These are phyloP conservation scores for Volucella inanis DNA, from an alignment of 2,888 invertebrate species.

Conservation along the genomic window DNA sequence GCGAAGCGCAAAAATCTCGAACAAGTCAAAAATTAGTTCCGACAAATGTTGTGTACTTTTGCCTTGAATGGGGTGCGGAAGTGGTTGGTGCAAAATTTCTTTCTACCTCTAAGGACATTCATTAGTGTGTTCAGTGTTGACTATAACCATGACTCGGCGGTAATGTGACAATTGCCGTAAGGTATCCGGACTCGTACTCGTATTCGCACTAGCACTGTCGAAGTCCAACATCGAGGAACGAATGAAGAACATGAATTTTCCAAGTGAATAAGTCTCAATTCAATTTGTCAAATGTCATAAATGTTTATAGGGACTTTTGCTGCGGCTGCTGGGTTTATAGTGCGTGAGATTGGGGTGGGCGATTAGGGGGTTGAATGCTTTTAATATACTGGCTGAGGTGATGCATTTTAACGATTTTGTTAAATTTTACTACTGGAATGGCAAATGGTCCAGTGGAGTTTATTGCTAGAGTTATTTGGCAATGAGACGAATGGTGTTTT, in stretches of 20 bases:
- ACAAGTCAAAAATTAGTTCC: slow-evolving; percentile 66
- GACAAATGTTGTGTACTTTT: slow-evolving; percentile 49
- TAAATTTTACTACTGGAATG: slow-evolving; percentile 29
- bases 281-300: slow-evolving; percentile 81
- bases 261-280: slow-evolving; percentile 80
- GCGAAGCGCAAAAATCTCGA: slow-evolving; percentile 61
- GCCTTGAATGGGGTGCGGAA: slow-evolving; percentile 50
- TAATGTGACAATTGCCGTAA: slow-evolving; percentile 69
- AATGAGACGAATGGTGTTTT: no score
- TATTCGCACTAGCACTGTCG: no score
- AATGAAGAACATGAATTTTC: slow-evolving; percentile 79
- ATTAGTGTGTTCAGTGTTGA: slow-evolving; percentile 39
- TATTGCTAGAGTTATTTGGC: not conserved
- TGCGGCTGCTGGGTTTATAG: slow-evolving; percentile 11
- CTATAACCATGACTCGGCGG: slow-evolving; percentile 64
- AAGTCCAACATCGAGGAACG: slow-evolving; percentile 22
- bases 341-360: slow-evolving; percentile 20
- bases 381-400: slow-evolving; percentile 38
- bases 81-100: slow-evolving; percentile 8
- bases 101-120: slow-evolving; percentile 55
- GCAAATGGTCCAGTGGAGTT: slow-evolving; percentile 1
- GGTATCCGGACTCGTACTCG: not conserved
- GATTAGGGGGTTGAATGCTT: slow-evolving; percentile 44
- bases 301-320: slow-evolving; percentile 49
- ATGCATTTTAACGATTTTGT: slow-evolving; percentile 59